Base-by-base conservation (phyloP, 2,888 invertebrate genomes). In the Lissocephala sabroskyi region DNA sequence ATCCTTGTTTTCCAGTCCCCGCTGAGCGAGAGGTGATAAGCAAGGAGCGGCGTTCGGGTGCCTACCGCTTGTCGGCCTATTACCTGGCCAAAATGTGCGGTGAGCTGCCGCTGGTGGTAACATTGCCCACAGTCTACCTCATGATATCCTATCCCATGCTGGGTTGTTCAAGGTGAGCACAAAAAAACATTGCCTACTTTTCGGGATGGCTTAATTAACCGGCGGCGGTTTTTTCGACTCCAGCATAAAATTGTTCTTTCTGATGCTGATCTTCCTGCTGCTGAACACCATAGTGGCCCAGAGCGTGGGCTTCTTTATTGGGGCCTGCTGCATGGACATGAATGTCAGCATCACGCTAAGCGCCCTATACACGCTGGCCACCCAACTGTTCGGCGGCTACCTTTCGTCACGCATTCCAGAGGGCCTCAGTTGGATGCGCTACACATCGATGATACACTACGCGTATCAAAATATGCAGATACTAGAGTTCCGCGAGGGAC, bases 401-500 rank as follows among this genome's bases (percentile, higher is more conserved):
- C 86, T 92, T 59, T 90, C 92, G 39, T 90, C 90, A 35, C 88
- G 90, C 76, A 90, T 92, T 73, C 92, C 92, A 14, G 86, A 88
- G 26, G 91, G 91, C 88, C 83, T 92, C 48, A 88, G 89, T 73
- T 92, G 92, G 92, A 88, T 91, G 82, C 88, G 90, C 62, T 92
- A 92, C 77, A 86, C 90, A 49, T 92, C 92, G 41, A 89, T 92
- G 90, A 89, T 92, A 43, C 91, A 92, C 82, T 93, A 93, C 82
- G 92, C 92, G 49, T 93, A 91, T 84, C 90, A 92, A 79, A 92
- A 92, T 81, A 91, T 92, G 91, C 91, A 92, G 82, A 91, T 91
- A 59, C 86, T 93, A 35, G 92, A 93, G 80, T 92, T 92, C 76
- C 87, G 88, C 53, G 88, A 90, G 79, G 91, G 91, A 63, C 86